These are phyloP conservation scores for Dromas ardeola DNA, from an alignment of 2,113 vertebrate species.

Conservation along the genomic window DNA sequence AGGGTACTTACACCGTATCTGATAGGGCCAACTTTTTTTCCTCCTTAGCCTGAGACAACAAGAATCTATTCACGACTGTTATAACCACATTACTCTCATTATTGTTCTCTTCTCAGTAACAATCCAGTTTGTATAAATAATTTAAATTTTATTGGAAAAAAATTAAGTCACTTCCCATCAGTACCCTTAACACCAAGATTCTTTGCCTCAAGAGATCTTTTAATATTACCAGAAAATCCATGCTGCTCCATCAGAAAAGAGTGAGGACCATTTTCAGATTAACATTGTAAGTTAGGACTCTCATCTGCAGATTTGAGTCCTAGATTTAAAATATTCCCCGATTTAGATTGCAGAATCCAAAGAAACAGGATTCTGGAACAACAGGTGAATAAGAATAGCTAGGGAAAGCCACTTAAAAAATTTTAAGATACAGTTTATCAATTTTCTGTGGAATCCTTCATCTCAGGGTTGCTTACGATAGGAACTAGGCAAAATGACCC, in stretches of 20 bases:
- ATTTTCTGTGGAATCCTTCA: background rate
- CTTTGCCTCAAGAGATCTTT: accelerated
- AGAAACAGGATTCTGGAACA: background rate
- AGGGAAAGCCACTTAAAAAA: background rate
- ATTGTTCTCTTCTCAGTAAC: background rate
- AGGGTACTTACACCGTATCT: background rate
- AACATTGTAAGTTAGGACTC: background rate
- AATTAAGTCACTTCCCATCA: background rate
- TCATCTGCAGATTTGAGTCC: background rate
- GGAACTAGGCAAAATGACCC: background rate
- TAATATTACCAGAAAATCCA: background rate
- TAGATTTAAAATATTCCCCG: background rate
- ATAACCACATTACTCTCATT: background rate
- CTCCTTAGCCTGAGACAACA: background rate
- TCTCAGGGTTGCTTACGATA: background rate
- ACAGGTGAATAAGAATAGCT: background rate
- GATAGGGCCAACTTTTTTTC: background rate
- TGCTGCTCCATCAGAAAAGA: background rate
- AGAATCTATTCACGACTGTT: background rate
- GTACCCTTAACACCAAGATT: background rate
- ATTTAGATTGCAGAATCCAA: background rate
- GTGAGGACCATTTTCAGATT: background rate
- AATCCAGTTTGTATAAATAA: background rate
- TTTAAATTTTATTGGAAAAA: background rate
- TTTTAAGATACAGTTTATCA: background rate